Evolutionary conservation across 2,888 invertebrate genomes (phyloP), one percentile per base, ranked within the genome.

Genomic region (Helicoverpa assulta): DNA sequence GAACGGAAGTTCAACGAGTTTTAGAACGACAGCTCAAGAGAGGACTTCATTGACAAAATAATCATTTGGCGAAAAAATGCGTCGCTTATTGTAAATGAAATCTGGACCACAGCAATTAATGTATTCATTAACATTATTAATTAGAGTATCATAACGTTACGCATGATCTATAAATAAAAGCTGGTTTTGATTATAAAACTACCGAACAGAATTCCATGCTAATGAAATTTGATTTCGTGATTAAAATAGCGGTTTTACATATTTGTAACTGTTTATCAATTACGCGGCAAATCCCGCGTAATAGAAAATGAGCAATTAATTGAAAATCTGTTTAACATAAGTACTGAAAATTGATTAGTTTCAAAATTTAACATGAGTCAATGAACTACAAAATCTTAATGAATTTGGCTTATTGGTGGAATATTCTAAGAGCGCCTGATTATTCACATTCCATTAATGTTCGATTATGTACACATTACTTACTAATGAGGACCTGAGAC

Each of bases 261-360:
- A 62, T 47, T 70, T 12, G 26, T 19, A 50, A 55, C 71, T 70
- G 40, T 5, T 53, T 57, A 37, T 18, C 14, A 43, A 33, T 10
- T 8, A 43, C n/a, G 43, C 26, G 5, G 2, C 19, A 18, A n/a
- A 54, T 29, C 5, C 16, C 59, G 70, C 21, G 16, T n/a, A 33
- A n/a, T 52, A 29, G 5, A 29, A 68, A 29, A 10, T 43, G 19
- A 19, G 14, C n/a, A 16, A 14, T 6, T 14, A 16, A 68, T 55
- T 40, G 33, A n/a, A n/a, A n/a, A 47, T 47, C 47, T n/a, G 5
- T n/a, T 47, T 47, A 7, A 7, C n/a, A n/a, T 7, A 47, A 47
- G 2, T 47, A 47, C n/a, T 47, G 47, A 47, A 47, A 43, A 56
- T 18, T 37, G 1, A 29, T 29, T 26, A 14, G 2, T 19, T 53